Evolutionary conservation across 1,140 invertebrate species (phyloP).

Genomic region (Venturia canescens): DNA sequence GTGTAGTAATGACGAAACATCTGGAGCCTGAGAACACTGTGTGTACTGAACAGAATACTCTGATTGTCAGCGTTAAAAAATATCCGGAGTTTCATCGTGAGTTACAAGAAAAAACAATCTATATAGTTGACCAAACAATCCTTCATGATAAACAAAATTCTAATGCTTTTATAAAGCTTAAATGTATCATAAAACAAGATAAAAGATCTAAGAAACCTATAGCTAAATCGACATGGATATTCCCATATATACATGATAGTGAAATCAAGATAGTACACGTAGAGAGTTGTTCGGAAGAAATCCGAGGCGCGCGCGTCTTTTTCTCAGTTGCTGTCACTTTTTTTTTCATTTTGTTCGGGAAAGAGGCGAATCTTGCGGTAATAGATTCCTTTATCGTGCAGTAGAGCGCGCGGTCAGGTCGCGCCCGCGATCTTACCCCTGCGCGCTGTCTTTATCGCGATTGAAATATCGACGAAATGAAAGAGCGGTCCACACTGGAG

Average conservation of each 20-base stretch:
- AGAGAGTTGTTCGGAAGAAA: conserved; percentile 51
- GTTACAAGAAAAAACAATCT: too few species aligned
- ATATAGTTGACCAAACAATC: too few species aligned
- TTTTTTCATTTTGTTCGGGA: conserved; percentile 15
- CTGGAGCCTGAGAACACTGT: too few species aligned
- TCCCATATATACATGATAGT: neutral
- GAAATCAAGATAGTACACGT: conserved; percentile 3
- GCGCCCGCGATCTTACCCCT: conserved; percentile 35
- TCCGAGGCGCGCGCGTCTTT: conserved; percentile 43
- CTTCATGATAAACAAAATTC: too few species aligned
- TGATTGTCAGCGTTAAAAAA: too few species aligned
- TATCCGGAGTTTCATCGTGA: too few species aligned
- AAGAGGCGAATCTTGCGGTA: conserved; percentile 52
- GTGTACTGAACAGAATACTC: too few species aligned
- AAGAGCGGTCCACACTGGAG: conserved; percentile 49
- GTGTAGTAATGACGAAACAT: too few species aligned
- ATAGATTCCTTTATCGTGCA: conserved; percentile 68
- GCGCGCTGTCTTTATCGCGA: conserved; percentile 59
- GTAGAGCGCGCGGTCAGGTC: conserved; percentile 50
- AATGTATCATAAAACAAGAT: neutral
- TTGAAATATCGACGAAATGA: conserved; percentile 65
- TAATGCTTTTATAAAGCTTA: neutral
- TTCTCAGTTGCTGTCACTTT: conserved; percentile 35
- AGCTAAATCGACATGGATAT: neutral
- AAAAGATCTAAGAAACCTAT: neutral